phyloP scores from a whole-genome alignment of 2,113 vertebrate species.

The Camelus bactrianus region DNA sequence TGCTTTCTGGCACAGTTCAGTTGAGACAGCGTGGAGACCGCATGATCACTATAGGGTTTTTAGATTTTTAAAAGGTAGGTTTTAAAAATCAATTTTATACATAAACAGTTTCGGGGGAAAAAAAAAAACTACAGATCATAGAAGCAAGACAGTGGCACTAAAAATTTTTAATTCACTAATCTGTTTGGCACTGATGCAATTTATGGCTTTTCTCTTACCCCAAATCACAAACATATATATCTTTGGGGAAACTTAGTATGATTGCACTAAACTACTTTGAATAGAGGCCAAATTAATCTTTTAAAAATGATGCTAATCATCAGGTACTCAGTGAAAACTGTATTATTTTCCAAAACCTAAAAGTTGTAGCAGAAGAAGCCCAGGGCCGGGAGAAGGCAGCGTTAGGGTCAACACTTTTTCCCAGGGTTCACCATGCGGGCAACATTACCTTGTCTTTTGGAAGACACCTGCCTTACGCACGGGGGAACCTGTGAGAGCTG shows the following conservation, averaged over 20 bases:
- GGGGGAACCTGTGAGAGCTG: constrained; percentile 83
- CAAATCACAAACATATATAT: constrained; percentile 34
- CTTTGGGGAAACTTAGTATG: constrained; percentile 60
- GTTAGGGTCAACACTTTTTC: constrained; percentile 54
- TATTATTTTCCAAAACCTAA: constrained; percentile 72
- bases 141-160: constrained; percentile 79
- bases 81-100: constrained; percentile 84
- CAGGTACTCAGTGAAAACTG: constrained; percentile 65
- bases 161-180: constrained; percentile 76
- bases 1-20: background rate
- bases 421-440: constrained; percentile 77
- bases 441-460: constrained; percentile 84
- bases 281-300: constrained; percentile 79
- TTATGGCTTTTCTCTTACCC: constrained; percentile 66
- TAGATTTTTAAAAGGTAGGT: constrained; percentile 80
- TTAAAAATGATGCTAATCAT: constrained; percentile 73
- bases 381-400: constrained; percentile 75
- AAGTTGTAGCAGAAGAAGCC: constrained; percentile 71
- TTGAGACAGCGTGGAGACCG: constrained; percentile 59
- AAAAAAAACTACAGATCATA: constrained; percentile 71
- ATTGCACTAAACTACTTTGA: constrained; percentile 75
- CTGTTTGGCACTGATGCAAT: constrained; percentile 71
- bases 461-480: constrained; percentile 86
- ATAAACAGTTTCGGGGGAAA: constrained; percentile 62
- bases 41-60: constrained; percentile 76